These are phyloP conservation scores for Aphidius gifuensis DNA, from an alignment of 1,140 invertebrate genomes.

Conservation along the genomic window DNA sequence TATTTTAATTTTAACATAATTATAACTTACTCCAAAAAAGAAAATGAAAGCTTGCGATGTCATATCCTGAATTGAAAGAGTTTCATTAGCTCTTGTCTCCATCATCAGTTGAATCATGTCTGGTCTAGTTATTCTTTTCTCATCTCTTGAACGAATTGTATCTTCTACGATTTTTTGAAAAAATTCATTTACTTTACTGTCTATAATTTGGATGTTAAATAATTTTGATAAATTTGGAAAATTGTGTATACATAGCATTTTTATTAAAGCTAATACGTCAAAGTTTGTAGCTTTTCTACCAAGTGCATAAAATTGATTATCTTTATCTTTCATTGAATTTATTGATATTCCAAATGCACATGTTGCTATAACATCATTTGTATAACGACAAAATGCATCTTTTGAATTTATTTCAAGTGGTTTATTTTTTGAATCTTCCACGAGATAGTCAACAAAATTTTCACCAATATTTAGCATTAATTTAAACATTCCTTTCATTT, in stretches of 20 bases:
- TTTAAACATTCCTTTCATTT: conserved; percentile 58
- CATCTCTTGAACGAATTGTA: background rate
- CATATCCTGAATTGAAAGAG: background rate
- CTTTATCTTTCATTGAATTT: too few relatives aligned
- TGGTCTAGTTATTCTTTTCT: background rate
- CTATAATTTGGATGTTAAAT: conserved; percentile 13
- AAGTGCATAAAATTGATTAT: conserved; percentile 12
- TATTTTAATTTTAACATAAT: too few relatives aligned
- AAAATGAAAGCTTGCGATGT: conserved; percentile 4
- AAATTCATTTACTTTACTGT: background rate
- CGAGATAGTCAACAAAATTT: conserved; percentile 13
- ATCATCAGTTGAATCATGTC: background rate
- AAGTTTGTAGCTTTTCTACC: conserved; percentile 9
- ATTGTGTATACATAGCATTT: conserved; percentile 1
- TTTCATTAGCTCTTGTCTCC: conserved; percentile 3
- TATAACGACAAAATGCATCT: background rate
- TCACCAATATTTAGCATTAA: conserved; percentile 50
- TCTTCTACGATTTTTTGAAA: background rate
- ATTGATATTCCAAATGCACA: too few relatives aligned
- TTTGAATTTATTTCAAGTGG: conserved; percentile 1
- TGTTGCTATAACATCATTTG: too few relatives aligned
- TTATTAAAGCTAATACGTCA: background rate
- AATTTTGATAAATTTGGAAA: conserved; percentile 13
- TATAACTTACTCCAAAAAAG: conserved; percentile 22
- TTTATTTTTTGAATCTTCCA: conserved; percentile 6